These are phyloP conservation scores for Dendroctonus ponderosae DNA, from an alignment of 1,140 invertebrate genomes.

Conservation along the genomic window DNA sequence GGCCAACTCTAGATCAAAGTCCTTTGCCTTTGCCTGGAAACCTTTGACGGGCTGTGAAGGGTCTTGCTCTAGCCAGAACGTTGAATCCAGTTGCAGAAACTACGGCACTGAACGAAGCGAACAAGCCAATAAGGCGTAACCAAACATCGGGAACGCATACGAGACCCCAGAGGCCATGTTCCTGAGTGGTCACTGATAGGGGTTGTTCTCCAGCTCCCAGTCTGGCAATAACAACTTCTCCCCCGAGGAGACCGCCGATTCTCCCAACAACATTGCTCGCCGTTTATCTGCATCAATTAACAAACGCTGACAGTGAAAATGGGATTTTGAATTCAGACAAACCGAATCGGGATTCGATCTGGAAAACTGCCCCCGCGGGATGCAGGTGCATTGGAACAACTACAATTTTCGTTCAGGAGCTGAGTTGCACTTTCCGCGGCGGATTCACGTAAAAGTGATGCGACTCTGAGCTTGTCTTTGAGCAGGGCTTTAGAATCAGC, in stretches of 20 bases:
- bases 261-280: conserved; percentile 20
- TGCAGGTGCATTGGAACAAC: too few relatives aligned
- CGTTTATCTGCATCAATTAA: conserved; percentile 32
- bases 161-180: conserved; percentile 32
- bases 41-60: too few relatives aligned
- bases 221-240: conserved; percentile 28
- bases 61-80: too few relatives aligned
- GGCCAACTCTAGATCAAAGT: too few relatives aligned
- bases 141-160: conserved; percentile 33
- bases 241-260: conserved; percentile 12
- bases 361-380: too few relatives aligned
- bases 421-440: too few relatives aligned
- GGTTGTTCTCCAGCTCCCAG: conserved; percentile 26
- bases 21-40: too few relatives aligned
- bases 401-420: too few relatives aligned
- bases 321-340: conserved; percentile 7
- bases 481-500: too few relatives aligned
- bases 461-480: too few relatives aligned
- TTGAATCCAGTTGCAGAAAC: too few relatives aligned
- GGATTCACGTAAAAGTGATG: too few relatives aligned
- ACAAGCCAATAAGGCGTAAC: conserved; percentile 36
- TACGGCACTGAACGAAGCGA: background rate
- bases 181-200: conserved; percentile 38
- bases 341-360: background rate
- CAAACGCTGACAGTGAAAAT: conserved; percentile 12